phyloP scores from a whole-genome alignment of 2,888 invertebrate species.

The Platynereis dumerilii region DNA sequence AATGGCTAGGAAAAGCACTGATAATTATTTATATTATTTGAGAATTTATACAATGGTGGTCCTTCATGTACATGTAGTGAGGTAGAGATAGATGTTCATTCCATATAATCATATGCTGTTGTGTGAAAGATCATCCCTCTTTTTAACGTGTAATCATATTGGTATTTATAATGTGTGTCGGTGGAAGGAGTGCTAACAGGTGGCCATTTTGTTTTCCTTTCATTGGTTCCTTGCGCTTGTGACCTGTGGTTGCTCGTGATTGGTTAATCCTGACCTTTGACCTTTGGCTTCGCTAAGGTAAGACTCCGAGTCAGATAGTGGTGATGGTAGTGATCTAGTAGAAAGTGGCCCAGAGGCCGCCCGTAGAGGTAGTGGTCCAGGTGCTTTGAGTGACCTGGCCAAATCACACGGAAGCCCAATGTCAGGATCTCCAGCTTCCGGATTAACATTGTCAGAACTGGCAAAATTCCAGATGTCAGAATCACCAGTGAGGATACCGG shows the following conservation, averaged over 20 bases:
- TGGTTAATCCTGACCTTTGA: slow-evolving; percentile 5
- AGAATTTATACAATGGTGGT: too few species aligned
- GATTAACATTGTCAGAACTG: too few species aligned
- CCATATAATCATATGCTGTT: too few species aligned
- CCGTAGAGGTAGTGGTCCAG: too few species aligned
- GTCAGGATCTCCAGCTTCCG: too few species aligned
- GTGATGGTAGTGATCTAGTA: slow-evolving; percentile 8
- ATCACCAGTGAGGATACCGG: too few species aligned
- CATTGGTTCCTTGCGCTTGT: slow-evolving; percentile 14
- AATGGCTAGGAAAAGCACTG: too few species aligned
- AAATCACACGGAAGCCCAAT: too few species aligned
- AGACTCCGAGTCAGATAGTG: slow-evolving; percentile 53
- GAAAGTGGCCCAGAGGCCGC: not conserved
- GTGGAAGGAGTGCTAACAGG: slow-evolving; percentile 21
- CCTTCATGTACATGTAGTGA: slow-evolving; percentile 6
- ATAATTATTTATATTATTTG: too few species aligned
- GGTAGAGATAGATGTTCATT: slow-evolving; percentile 6
- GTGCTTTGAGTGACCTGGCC: too few species aligned
- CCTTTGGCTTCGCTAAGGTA: slow-evolving; percentile 65
- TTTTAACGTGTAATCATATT: not conserved
- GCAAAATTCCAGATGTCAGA: too few species aligned
- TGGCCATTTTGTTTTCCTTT: slow-evolving; percentile 28
- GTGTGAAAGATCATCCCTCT: not conserved
- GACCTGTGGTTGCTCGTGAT: slow-evolving; percentile 18
- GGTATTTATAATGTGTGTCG: not conserved